Evolutionary conservation across 2,113 vertebrate species (phyloP).

Genomic region (Tauraco erythrolophus): DNA sequence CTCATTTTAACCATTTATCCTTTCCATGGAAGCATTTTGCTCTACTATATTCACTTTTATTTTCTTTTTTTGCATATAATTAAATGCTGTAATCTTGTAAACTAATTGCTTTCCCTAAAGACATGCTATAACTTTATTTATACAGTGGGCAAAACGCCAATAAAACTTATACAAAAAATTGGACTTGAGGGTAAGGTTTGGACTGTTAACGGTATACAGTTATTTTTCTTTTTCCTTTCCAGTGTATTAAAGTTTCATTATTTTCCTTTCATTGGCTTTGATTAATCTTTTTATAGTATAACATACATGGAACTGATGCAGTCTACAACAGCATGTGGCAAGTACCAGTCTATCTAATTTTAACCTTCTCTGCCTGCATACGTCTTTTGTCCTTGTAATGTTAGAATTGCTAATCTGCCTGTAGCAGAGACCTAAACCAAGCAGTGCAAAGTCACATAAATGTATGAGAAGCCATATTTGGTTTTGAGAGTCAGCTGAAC

Average conservation of each 20-base stretch:
- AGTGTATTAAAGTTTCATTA: not conserved
- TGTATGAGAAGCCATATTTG: not conserved
- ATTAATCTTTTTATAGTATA: not conserved
- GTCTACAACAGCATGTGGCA: not conserved
- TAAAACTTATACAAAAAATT: not conserved
- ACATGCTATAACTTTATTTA: not conserved
- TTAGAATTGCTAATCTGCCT: not conserved
- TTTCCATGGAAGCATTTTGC: not conserved
- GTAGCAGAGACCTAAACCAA: not conserved
- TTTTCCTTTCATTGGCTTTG: constrained; percentile 1
- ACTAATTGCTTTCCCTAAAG: not conserved
- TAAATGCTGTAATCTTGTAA: not conserved
- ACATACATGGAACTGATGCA: not conserved
- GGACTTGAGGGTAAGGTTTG: not conserved
- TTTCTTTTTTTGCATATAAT: not conserved
- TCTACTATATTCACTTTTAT: not conserved
- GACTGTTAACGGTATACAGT: not conserved
- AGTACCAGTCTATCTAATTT: not conserved
- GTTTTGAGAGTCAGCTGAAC: not conserved
- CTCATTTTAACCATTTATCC: not conserved
- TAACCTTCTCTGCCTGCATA: not conserved
- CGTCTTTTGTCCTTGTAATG: not conserved
- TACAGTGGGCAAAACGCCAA: not conserved
- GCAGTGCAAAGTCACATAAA: not conserved
- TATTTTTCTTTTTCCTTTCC: not conserved